Evolutionary conservation across 2,888 invertebrate genomes (phyloP), one percentile per base, ranked within the genome.

Genomic region (Myopa testacea): DNA sequence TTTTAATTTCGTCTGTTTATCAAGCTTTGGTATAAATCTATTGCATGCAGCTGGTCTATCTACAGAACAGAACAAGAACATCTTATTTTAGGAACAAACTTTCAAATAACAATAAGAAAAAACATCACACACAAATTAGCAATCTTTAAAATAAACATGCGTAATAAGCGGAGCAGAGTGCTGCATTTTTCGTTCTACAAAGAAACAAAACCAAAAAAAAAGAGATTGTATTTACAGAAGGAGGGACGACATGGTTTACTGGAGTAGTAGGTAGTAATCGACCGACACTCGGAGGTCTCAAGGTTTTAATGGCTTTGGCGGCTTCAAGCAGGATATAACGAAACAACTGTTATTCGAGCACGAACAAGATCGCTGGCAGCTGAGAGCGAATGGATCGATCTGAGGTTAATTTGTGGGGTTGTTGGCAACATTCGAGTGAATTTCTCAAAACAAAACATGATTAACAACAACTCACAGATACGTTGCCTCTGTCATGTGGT

Each of bases 181-280:
- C 40, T 75, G 38, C 1, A 14, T 16, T 34, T 37, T 55, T 19
- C 40, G 26, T 75, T 58, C 19, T n/a, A 26, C 50, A 74, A 55
- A 50, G 60, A 72, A 60, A 72, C 58, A 14, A 73, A 73, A 37
- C 14, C 4, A 63, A 73, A 75, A 45, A 45, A 60, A 40, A 68
- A 26, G 7, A 58, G 55, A 60, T 58, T 34, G 58, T 75, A 75
- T 81, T 78, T 80, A 83, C 83, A 83, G 83, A 83, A 85, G 87
- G 85, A 86, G 88, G 88, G 87, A 88, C 87, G 86, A 86, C 86
- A 88, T 88, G 86, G 84, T 84, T 85, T 84, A 82, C 80, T 81
- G 76, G 73, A 71, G 76, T 37, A 65, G 69, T 52, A 58, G 65
- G 14, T 34, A 12, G 77, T 45, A 38, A 26, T 37, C 19, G n/a